Evolutionary conservation across 2,113 vertebrate genomes (phyloP).

Genomic region (Cheirogaleus medius): DNA sequence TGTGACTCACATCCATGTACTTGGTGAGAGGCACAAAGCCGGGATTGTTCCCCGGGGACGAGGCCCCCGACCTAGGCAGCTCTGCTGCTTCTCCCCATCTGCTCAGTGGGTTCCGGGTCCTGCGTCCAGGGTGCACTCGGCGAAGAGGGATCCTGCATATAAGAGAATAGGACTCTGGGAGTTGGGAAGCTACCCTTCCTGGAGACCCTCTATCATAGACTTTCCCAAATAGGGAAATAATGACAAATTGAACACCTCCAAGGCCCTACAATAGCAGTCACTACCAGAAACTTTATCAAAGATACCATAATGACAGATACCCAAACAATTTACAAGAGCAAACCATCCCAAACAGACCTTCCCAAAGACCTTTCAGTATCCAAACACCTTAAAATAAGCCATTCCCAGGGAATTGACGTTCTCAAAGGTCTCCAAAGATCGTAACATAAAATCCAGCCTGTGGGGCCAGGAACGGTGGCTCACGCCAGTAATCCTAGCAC

Average conservation of each 20-base stretch:
- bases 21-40: conserved; percentile 86
- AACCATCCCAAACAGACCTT: neutral
- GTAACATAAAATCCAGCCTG: neutral
- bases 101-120: conserved; percentile 77
- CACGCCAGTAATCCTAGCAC: no score
- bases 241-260: rapidly evolving
- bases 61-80: neutral
- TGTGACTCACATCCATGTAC: conserved; percentile 88
- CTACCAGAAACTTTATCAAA: neutral
- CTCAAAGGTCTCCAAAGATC: neutral
- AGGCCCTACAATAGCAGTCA: neutral
- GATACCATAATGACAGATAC: neutral
- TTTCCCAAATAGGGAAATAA: no score
- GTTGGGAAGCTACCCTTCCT: neutral
- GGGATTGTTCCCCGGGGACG: neutral
- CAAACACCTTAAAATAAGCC: neutral
- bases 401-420: neutral
- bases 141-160: conserved; percentile 86
- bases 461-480: no score
- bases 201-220: neutral
- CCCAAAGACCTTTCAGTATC: neutral
- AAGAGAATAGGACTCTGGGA: neutral
- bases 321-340: neutral
- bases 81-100: neutral
- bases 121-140: conserved; percentile 79